A percentile compares a stretch with the other conserved stretches of the same genome.
phyloP scores from a whole-genome alignment of 2,797 vertebrate species.

The Bradypodion pumilum region DNA sequence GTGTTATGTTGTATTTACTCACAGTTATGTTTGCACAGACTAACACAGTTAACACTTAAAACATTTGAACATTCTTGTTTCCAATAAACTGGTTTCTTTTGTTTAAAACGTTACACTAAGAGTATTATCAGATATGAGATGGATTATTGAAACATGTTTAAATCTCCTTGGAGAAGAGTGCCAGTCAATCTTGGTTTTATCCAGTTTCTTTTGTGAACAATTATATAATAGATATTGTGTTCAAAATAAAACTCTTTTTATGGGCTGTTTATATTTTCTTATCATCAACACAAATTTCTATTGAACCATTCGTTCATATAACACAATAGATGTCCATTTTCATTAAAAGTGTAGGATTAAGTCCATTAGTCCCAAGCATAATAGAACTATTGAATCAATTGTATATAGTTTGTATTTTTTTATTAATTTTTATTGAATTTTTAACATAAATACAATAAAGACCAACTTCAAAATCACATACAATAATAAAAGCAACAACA shows the following conservation, averaged over 20 bases:
- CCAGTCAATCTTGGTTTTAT: neutral
- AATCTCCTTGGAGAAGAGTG: neutral
- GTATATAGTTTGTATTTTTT: no score
- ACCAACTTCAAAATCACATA: no score
- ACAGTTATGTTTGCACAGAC: no score
- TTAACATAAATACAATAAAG: no score
- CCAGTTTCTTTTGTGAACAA: neutral
- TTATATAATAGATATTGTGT: neutral
- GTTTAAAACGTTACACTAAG: conserved; percentile 33
- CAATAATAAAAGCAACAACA: no score
- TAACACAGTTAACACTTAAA: no score
- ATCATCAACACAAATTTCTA: conserved; percentile 16
- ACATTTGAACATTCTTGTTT: conserved; percentile 8
- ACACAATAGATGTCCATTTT: neutral
- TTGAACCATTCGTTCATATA: conserved; percentile 3
- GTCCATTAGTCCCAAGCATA: neutral
- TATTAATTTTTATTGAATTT: no score
- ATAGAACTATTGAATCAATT: neutral
- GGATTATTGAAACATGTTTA: neutral
- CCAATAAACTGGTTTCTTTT: conserved; percentile 6
- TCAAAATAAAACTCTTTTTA: conserved; percentile 3
- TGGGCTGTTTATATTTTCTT: neutral
- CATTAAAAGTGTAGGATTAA: neutral
- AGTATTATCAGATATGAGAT: conserved; percentile 37
- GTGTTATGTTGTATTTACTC: no score